Conservation (phyloP, 2,797 vertebrate genomes). For the Sebastes jordani region DNA sequence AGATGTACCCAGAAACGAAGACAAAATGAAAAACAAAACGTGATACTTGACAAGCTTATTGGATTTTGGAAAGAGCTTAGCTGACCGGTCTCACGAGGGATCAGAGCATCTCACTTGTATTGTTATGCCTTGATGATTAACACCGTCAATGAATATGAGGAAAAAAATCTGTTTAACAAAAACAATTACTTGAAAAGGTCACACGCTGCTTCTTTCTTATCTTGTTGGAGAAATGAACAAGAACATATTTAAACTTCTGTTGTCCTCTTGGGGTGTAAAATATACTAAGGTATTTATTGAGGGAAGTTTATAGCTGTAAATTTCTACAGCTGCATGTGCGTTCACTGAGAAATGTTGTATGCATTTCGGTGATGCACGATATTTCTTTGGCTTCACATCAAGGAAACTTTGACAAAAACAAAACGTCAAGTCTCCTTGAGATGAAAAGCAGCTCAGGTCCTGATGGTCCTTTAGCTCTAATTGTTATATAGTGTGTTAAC, state of each 20-base stretch:
- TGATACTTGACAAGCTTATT: neutral
- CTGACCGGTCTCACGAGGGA: slow-evolving; percentile 7
- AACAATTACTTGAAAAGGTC: slow-evolving; percentile 11
- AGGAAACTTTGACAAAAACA: neutral
- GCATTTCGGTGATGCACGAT: neutral
- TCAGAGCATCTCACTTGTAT: neutral
- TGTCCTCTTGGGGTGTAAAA: neutral
- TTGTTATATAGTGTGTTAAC: neutral
- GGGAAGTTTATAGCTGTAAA: neutral
- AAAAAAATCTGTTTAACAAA: neutral
- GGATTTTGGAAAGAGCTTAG: slow-evolving; percentile 12
- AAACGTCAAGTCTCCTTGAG: slow-evolving; percentile 5
- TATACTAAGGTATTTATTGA: neutral
- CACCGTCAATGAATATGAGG: neutral
- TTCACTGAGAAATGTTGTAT: neutral
- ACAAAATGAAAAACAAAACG: neutral
- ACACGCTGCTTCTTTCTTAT: neutral
- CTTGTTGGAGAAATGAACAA: neutral
- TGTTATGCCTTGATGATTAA: slow-evolving; percentile 19
- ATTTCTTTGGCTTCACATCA: slow-evolving; percentile 20
- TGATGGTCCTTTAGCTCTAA: neutral
- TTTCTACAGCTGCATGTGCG: neutral
- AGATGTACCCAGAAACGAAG: slow-evolving; percentile 1
- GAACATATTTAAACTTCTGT: neutral
- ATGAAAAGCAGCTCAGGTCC: slow-evolving; percentile 7